Percentiles rank a stretch among this genome's conserved stretches.
phyloP scores from a whole-genome alignment of 2,797 vertebrate species.

The Hydrolagus colliei region DNA sequence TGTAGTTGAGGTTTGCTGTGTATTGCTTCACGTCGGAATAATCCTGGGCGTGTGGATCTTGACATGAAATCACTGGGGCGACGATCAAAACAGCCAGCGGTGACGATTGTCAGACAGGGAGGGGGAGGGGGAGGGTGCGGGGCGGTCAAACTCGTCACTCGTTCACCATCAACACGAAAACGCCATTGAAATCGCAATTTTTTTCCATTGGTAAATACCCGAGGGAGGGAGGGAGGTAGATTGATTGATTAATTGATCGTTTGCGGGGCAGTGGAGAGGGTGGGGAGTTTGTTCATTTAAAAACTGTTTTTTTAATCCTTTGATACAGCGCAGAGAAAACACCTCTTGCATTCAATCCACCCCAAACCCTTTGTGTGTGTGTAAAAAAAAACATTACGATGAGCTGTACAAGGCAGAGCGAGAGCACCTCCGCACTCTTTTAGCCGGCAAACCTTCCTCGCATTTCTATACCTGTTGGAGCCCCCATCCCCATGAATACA shows the following conservation, averaged over 20 bases:
- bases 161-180: too few relatives aligned
- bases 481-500: too few relatives aligned
- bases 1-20: too few relatives aligned
- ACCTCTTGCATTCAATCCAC: background rate
- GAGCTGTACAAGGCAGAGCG: background rate
- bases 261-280: background rate
- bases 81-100: background rate
- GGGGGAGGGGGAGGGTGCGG: too few relatives aligned
- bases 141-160: too few relatives aligned
- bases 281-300: background rate
- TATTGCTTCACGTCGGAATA: background rate
- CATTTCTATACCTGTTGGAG: too few relatives aligned
- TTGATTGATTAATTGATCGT: background rate
- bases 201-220: too few relatives aligned
- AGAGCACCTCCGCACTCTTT: background rate
- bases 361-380: background rate
- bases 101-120: too few relatives aligned
- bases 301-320: background rate
- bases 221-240: too few relatives aligned
- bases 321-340: background rate
- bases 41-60: slow-evolving; percentile 2
- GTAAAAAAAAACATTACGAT: background rate
- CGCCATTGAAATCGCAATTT: too few relatives aligned
- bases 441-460: too few relatives aligned
- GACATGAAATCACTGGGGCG: slow-evolving; percentile 9